These are phyloP conservation scores for Carollia perspicillata DNA, from an alignment of 2,113 vertebrate species.

Conservation along the genomic window DNA sequence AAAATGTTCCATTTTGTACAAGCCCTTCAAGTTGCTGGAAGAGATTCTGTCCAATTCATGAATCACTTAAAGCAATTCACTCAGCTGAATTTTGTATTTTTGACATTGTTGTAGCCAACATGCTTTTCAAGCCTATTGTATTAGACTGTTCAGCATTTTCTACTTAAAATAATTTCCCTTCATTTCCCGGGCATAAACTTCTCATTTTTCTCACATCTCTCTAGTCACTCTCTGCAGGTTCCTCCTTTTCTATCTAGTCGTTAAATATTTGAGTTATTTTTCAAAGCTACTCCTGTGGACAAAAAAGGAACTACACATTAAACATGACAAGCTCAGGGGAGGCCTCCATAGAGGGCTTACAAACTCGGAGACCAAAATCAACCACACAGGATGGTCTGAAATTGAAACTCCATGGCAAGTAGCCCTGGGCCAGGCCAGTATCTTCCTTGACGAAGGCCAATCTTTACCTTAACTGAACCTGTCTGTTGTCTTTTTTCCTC, in stretches of 20 bases:
- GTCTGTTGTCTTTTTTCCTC: too few species aligned
- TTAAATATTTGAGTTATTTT: neutral
- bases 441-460: too few species aligned
- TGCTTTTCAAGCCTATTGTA: neutral
- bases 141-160: neutral
- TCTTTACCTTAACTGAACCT: too few species aligned
- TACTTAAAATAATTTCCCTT: neutral
- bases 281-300: neutral
- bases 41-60: neutral
- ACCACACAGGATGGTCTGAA: too few species aligned
- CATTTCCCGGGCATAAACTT: neutral
- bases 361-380: too few species aligned
- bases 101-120: neutral
- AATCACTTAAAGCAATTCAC: neutral
- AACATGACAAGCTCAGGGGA: too few species aligned
- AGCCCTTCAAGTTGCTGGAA: neutral
- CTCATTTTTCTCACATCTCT: neutral
- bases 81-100: neutral
- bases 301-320: too few species aligned
- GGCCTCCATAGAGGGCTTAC: too few species aligned
- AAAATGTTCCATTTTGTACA: neutral
- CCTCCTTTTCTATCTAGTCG: neutral
- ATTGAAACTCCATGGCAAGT: too few species aligned
- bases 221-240: neutral
- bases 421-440: too few species aligned